A percentile compares a stretch with the other conserved stretches of the same genome.
Conservation (phyloP, 2,888 invertebrate genomes). For the Agriotes lineatus region DNA sequence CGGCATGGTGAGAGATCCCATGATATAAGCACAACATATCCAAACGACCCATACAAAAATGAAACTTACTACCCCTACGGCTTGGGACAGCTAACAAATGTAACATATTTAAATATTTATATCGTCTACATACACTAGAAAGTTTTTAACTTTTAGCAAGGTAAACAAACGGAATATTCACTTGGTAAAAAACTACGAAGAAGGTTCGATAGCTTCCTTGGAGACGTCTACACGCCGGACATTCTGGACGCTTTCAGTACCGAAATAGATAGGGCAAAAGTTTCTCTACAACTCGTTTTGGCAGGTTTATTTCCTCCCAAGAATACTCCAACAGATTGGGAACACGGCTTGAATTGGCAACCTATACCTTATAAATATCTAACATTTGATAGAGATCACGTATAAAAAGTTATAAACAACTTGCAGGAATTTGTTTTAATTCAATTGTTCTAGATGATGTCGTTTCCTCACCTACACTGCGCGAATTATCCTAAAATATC, state of each 20-base stretch:
- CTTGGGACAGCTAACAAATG: slow-evolving; percentile 82
- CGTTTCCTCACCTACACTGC: not conserved
- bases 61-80: slow-evolving; percentile 78
- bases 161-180: slow-evolving; percentile 73
- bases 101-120: slow-evolving; percentile 58
- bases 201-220: slow-evolving; percentile 73
- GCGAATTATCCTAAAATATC: not conserved
- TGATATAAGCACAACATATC: slow-evolving; percentile 71
- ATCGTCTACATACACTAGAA: no score
- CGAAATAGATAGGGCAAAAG: slow-evolving; percentile 77
- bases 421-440: no score
- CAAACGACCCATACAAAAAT: slow-evolving; percentile 75
- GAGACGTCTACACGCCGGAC: slow-evolving; percentile 69
- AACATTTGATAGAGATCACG: slow-evolving; percentile 10
- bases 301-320: slow-evolving; percentile 76
- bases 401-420: no score
- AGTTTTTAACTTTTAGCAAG: slow-evolving; percentile 58
- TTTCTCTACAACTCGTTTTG: slow-evolving; percentile 76
- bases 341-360: slow-evolving; percentile 59
- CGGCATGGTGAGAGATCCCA: slow-evolving; percentile 85
- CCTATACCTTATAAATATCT: slow-evolving; percentile 56
- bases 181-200: slow-evolving; percentile 73
- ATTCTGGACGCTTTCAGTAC: slow-evolving; percentile 72
- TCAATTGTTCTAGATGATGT: slow-evolving; percentile 2
- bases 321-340: slow-evolving; percentile 69